These are phyloP conservation scores for Hyperoplus lanceolatus DNA, from an alignment of 2,797 vertebrate species.

Conservation along the genomic window DNA sequence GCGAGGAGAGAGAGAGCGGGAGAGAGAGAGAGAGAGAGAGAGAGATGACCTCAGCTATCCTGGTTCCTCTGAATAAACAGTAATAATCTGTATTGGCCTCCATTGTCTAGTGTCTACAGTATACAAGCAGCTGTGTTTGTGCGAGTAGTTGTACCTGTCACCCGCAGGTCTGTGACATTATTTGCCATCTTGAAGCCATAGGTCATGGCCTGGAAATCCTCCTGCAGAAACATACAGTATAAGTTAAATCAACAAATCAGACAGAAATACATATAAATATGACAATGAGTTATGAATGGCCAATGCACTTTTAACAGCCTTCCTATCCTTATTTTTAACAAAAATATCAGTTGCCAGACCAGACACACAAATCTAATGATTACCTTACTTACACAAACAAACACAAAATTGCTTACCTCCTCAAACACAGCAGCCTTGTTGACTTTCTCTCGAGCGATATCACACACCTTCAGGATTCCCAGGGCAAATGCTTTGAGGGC, in stretches of 20 bases:
- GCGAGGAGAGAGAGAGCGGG: neutral
- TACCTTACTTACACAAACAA: neutral
- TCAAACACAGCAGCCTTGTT: conserved; percentile 99
- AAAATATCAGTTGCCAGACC: neutral
- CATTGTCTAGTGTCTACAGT: neutral
- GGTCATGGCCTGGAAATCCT: conserved; percentile 99
- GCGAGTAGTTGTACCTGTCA: conserved; percentile 89
- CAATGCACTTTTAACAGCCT: neutral
- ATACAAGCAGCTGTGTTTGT: neutral
- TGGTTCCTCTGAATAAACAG: neutral
- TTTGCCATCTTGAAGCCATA: conserved; percentile 99
- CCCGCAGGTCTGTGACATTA: conserved; percentile 96
- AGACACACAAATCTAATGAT: neutral
- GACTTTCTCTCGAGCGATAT: conserved; percentile 98
- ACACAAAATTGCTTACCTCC: conserved; percentile 86
- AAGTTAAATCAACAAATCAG: neutral
- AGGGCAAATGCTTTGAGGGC: conserved; percentile 98
- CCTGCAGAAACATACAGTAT: conserved; percentile 79
- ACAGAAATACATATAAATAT: neutral
- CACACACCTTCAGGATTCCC: conserved; percentile 97
- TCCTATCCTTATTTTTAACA: neutral
- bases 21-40: neutral
- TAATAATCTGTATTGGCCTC: neutral
- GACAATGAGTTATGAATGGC: neutral
- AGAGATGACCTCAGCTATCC: neutral